A percentile compares a stretch with the other conserved stretches of the same genome.
Conservation (phyloP, 1,140 invertebrate genomes). For the Vollenhovia emeryi region DNA sequence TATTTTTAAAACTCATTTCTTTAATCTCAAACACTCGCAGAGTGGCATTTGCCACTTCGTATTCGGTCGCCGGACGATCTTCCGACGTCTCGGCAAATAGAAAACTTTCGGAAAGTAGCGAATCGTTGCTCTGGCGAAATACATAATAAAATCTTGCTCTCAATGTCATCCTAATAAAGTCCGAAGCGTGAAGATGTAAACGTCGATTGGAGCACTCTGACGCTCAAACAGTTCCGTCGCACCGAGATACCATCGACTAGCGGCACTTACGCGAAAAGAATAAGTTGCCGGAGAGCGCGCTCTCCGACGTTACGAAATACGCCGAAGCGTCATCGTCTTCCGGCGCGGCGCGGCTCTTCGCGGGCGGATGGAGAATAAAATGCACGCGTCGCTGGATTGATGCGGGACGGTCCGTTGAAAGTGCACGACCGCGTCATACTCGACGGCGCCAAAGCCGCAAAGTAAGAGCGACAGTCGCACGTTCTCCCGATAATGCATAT, state of each 20-base stretch:
- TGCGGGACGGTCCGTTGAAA: slow-evolving; percentile 32
- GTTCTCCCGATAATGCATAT: slow-evolving; percentile 59
- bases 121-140: not conserved
- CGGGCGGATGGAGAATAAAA: slow-evolving; percentile 24
- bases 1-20: no score
- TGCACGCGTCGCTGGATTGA: slow-evolving; percentile 14
- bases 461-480: slow-evolving; percentile 58
- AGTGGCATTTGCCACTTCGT: no score
- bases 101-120: not conserved
- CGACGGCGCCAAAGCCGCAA: slow-evolving; percentile 33
- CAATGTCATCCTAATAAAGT: slow-evolving; percentile 14
- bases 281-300: not conserved
- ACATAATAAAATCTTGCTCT: no score
- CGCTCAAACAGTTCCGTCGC: slow-evolving; percentile 6
- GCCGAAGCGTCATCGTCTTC: slow-evolving; percentile 15
- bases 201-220: not conserved
- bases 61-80: not conserved
- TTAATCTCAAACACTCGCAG: not conserved
- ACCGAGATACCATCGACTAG: slow-evolving; percentile 20
- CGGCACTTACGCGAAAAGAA: slow-evolving; percentile 27
- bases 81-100: not conserved
- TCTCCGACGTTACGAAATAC: slow-evolving; percentile 39
- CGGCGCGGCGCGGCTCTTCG: no score
- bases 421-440: not conserved
- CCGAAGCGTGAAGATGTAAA: slow-evolving; percentile 46